These are phyloP conservation scores for Sinodicranocentrus sp. DNA, from an alignment of 2,888 invertebrate genomes.

Conservation along the genomic window DNA sequence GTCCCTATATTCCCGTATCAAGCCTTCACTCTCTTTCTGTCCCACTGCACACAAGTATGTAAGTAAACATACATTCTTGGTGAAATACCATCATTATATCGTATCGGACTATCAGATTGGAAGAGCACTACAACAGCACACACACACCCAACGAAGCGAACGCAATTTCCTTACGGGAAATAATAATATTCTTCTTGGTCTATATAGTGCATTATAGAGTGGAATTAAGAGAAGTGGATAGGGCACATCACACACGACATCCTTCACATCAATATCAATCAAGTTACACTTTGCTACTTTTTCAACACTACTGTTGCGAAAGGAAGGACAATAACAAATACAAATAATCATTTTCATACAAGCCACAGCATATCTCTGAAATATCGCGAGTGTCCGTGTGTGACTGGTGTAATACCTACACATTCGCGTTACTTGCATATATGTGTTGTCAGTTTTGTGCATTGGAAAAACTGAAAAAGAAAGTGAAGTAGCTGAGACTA, in stretches of 20 bases:
- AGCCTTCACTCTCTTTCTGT: conserved; percentile 5
- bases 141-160: conserved; percentile 41
- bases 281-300: conserved; percentile 16
- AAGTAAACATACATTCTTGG: neutral
- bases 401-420: no score
- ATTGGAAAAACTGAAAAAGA: conserved; percentile 14
- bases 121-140: conserved; percentile 31
- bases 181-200: conserved; percentile 11
- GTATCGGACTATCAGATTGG: conserved; percentile 17
- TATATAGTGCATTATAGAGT: no score
- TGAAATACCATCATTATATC: neutral
- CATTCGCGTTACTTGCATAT: neutral
- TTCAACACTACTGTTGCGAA: neutral
- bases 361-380: neutral
- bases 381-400: neutral
- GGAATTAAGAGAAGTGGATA: neutral
- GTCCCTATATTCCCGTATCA: no score
- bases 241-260: neutral
- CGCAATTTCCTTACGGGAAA: neutral
- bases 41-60: neutral
- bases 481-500: neutral
- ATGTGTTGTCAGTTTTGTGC: neutral
- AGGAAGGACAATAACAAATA: conserved; percentile 23
- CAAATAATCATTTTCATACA: conserved; percentile 14
- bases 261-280: conserved; percentile 42